Percentiles rank a stretch among this genome's conserved stretches.
Evolutionary conservation across 1,140 invertebrate species (phyloP).

Genomic region (Coptotermes formosanus): DNA sequence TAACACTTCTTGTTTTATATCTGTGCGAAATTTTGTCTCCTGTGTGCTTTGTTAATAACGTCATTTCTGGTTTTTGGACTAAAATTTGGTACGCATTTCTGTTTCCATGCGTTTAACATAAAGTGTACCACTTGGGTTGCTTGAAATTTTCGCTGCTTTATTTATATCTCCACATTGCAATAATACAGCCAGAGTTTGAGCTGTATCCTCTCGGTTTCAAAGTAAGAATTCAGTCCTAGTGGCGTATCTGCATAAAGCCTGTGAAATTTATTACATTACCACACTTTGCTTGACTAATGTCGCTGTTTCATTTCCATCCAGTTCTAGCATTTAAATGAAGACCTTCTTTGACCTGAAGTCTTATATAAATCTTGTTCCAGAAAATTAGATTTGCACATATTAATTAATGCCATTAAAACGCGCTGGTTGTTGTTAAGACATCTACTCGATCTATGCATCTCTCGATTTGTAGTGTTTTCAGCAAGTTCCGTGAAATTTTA

Average conservation of each 20-base stretch:
- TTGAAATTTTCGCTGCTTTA: too few species aligned
- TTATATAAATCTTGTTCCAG: neutral
- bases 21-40: too few species aligned
- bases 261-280: neutral
- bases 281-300: neutral
- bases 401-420: neutral
- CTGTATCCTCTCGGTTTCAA: neutral
- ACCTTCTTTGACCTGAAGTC: neutral
- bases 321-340: neutral
- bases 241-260: neutral
- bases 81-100: too few species aligned
- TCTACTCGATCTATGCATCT: neutral
- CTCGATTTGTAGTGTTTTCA: neutral
- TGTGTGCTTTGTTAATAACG: too few species aligned
- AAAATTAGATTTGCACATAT: neutral
- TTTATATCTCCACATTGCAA: too few species aligned
- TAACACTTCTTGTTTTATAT: too few species aligned
- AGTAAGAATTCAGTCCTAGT: neutral
- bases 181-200: neutral
- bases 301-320: neutral
- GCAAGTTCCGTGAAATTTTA: too few species aligned
- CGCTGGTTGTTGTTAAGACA: neutral
- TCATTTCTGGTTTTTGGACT: too few species aligned
- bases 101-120: too few species aligned
- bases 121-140: too few species aligned